phyloP scores from a whole-genome alignment of 2,797 vertebrate genomes.

The Saguinus oedipus region DNA sequence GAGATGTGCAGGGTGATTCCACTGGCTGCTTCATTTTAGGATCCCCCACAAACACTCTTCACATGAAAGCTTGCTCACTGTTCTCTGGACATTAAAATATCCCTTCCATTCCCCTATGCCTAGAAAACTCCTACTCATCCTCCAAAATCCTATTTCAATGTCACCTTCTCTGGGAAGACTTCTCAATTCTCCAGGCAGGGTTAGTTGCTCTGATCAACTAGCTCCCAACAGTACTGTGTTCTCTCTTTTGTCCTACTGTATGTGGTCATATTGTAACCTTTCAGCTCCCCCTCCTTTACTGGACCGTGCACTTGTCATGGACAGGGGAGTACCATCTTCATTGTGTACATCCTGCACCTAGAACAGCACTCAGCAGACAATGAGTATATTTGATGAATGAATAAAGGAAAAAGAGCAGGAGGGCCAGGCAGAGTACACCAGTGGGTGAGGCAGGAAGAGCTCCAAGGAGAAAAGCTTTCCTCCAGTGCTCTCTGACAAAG shows the following conservation, averaged over 20 bases:
- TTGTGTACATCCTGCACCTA: background rate
- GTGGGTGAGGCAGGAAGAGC: background rate
- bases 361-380: background rate
- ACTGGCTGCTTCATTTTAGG: background rate
- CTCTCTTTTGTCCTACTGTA: background rate
- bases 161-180: background rate
- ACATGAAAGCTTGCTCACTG: background rate
- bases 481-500: background rate
- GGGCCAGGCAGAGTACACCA: background rate
- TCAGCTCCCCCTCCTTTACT: background rate
- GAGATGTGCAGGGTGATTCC: background rate
- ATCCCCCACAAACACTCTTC: background rate
- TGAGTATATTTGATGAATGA: background rate
- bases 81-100: background rate
- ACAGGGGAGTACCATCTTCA: background rate
- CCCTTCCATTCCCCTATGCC: background rate
- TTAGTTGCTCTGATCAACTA: background rate
- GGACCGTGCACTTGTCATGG: background rate
- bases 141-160: background rate
- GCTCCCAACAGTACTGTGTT: too few species aligned
- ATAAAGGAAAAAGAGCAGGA: background rate
- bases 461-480: background rate
- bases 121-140: background rate
- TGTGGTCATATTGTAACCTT: background rate
- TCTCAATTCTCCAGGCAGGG: background rate